Base-by-base conservation (phyloP, 2,888 invertebrate genomes). In the Brachyptera putata region DNA sequence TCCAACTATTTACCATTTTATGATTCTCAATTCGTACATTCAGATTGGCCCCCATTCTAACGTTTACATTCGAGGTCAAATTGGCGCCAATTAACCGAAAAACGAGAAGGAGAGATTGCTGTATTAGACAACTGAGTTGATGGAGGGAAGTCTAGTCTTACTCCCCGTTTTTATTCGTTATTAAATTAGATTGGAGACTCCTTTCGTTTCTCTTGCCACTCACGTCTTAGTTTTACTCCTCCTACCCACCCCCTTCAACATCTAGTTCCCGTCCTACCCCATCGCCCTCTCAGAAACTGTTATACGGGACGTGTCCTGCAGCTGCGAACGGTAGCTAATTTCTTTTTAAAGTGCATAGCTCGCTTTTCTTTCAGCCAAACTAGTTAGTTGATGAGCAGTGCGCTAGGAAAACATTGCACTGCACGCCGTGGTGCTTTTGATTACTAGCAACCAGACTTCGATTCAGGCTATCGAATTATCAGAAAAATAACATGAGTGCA, bases 141-240 rank as follows among this genome's bases (percentile, higher is more conserved):
- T 11, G n/a, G 34, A 30, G 14, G 26, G 36, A 7, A 18, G 26
- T 13, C 18, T 14, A 30, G 30, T 7, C 30, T 30, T 46, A 46
- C 22, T 41, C 56, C 62, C 60, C 56, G 63, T 61, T 64, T n/a
- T 64, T 64, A 61, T 64, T 61, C 64, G 61, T 64, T 64, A 64
- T 64, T 64, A 64, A 64, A 64, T 64, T 64, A 64, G 63, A 63
- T 64, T 58, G 60, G 62, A 56, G 63, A 56, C 57, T 61, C 39
- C 39, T 60, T 63, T 60, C 39, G 36, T 34, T 56, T 41, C 57
- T 53, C 60, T 60, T 61, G 49, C 61, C 57, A 43, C 61, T 64
- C 63, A 64, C 63, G 63, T 64, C 58, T 57, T n/a, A 30, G 18
- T 41, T 30, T 39, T 37, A 48, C 25, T 56, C 48, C 56, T 56